phyloP scores from a whole-genome alignment of 2,888 invertebrate species.

The Deilephila porcellus region DNA sequence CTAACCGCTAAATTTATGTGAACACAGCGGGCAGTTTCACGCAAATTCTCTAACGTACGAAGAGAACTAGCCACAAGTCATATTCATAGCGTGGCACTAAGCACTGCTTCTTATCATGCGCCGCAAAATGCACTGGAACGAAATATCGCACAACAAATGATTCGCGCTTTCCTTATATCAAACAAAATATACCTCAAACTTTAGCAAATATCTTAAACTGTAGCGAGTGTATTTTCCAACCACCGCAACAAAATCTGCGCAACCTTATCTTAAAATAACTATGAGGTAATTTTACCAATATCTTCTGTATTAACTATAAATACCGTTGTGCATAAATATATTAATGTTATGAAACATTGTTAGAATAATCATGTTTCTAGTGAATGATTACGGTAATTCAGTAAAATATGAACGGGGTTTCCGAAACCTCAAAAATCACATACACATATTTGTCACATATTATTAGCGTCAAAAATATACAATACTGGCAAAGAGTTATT shows the following conservation, averaged over 20 bases:
- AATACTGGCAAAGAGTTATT: constrained; percentile 10
- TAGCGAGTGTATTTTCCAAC: neutral
- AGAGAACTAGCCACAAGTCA: neutral
- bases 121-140: constrained; percentile 13
- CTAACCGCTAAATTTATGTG: constrained; percentile 14
- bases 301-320: constrained; percentile 8
- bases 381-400: constrained; percentile 27
- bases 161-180: constrained; percentile 9
- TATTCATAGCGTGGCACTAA: constrained; percentile 10
- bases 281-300: neutral
- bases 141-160: constrained; percentile 11
- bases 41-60: neutral
- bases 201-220: constrained; percentile 2
- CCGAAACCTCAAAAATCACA: constrained; percentile 47
- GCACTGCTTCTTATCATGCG: constrained; percentile 10
- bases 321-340: constrained; percentile 19
- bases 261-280: neutral
- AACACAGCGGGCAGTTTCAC: constrained; percentile 7
- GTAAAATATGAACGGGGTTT: constrained; percentile 49
- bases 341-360: constrained; percentile 28
- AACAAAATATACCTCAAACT: neutral
- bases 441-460: constrained; percentile 15
- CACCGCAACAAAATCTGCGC: neutral
- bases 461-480: constrained; percentile 1
- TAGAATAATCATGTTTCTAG: constrained; percentile 40